Conservation (phyloP, 2,888 invertebrate genomes). For the Scaptodrosophila latifasciaeformis region DNA sequence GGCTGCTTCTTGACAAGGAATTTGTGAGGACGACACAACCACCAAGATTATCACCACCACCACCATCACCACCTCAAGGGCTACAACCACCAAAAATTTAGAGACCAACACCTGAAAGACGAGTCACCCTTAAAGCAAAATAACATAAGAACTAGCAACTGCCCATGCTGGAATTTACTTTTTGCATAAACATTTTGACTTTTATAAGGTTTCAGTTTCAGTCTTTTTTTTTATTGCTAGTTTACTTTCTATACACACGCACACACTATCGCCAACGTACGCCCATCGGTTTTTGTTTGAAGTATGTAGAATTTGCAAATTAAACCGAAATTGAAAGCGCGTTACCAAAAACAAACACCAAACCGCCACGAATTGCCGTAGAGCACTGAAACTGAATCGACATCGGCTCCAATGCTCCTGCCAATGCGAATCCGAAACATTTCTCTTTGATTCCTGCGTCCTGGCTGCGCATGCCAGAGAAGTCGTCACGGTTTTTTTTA, state of each 20-base stretch:
- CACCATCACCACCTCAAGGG: slow-evolving; percentile 7
- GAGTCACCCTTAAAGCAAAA: slow-evolving; percentile 47
- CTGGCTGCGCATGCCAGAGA: slow-evolving; percentile 5
- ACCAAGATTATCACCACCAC: slow-evolving; percentile 30
- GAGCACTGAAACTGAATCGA: slow-evolving; percentile 40
- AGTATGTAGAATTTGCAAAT: slow-evolving; percentile 26
- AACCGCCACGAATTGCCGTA: slow-evolving; percentile 42
- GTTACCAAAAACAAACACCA: slow-evolving; percentile 27
- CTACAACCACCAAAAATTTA: slow-evolving; percentile 16
- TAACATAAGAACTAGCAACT: background rate
- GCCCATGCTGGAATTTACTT: slow-evolving; percentile 63
- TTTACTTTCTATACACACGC: slow-evolving; percentile 25
- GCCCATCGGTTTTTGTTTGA: slow-evolving; percentile 20
- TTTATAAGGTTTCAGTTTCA: slow-evolving; percentile 52
- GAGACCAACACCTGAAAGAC: slow-evolving; percentile 9
- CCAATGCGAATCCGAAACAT: slow-evolving; percentile 7
- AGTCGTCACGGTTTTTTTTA: slow-evolving; percentile 30
- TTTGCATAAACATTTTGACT: slow-evolving; percentile 55
- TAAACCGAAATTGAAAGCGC: slow-evolving; percentile 12
- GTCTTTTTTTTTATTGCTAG: slow-evolving; percentile 13
- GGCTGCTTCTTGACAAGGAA: slow-evolving; percentile 29
- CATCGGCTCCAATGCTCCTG: slow-evolving; percentile 27
- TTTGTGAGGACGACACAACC: slow-evolving; percentile 24
- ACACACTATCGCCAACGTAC: background rate
- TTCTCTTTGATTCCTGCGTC: slow-evolving; percentile 37